Evolutionary conservation across 1,140 invertebrate genomes (phyloP), one percentile per base, ranked within the genome.

Genomic region (Lamellibrachia luymesi): DNA sequence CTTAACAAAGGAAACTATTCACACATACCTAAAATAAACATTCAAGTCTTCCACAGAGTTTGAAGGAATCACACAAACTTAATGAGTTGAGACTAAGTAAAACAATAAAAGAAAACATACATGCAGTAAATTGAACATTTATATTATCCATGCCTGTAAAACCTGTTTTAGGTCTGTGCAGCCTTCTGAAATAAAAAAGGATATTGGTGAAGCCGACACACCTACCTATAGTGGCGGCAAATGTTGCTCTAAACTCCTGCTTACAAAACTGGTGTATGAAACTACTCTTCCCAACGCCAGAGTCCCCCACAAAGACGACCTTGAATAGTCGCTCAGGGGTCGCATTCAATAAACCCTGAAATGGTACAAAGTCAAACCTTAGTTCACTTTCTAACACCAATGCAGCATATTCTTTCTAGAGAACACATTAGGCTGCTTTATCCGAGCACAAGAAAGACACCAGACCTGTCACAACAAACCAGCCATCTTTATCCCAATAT

Each of bases 261-360:
- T 96, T 96, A 94, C 97, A 97, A 94, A 97, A 97, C 93, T 97
- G 95, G 93, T 97, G 96, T 38, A 97, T 96, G 94, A 97, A 97
- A 94, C 97, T 97, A 89, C 96, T 97, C 93, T 97, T 97, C 0
- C 97, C 97, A 50, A 97, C 97, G 38, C 97, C 97, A 38, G 97
- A 97, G 94, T 97, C 97, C 4, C 97, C 97, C 80, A 97, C 96
- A 95, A 97, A 97, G 4, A 97, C 97, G 13, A 97, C 96, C 95
- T 97, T 97, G 95, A 97, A 97, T 38, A 97, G 95, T 92, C 97
- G 94, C 93, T 97, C 96, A 64, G 96, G 96, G 51, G 94, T 94
- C 27, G 93, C 92, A 64, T 50, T 51, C 10, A 17, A 27, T 38
- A 92, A 51, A 92, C 51, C 51, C 92, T 92, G 51, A 51, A 92